Base-by-base conservation (phyloP, 2,888 invertebrate genomes). In the Onthophagus sagittarius region DNA sequence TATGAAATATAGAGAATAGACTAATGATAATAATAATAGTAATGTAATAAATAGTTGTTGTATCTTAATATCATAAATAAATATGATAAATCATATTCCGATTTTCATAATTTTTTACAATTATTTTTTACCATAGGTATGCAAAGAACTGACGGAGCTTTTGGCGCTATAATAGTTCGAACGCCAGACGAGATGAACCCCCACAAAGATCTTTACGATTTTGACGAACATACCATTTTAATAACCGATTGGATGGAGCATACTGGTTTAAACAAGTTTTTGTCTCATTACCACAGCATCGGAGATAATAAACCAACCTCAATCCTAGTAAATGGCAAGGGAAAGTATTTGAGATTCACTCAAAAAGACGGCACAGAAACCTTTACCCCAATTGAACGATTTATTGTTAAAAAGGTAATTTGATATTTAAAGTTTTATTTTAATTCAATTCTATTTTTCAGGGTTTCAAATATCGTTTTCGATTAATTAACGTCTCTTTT, bases 91-190 rank as follows among this genome's bases (percentile, higher is more conserved):
- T 23, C 23, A 23, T 23, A 23, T 23, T 23, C 23, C 23, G 23
- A 23, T 23, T 23, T 23, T 23, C 23, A 23, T 23, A 2, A 23
- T 23, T 23, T 23, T 23, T 3, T 3, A 23, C 23, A 23, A 2
- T 23, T 23, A 23, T 23, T 23, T 23, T 1, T 23, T 23, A 23
- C 23, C 23, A 15, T 87, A 80, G 95, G 95, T 1, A 92, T 95
- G 88, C 96, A 96, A 86, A 86, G 96, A 13, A 94, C 93, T 1
- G 96, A 96, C 80, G 96, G 96, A 0, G 90, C 92, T 0, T 94
- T 92, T 72, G 96, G 96, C 0, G 87, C 94, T 0, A 86, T 96
- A 70, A 90, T 96, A 71, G 90, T 96, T 14, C 89, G 93, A 9
- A 88, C 89, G 33, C 91, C 94, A 0, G 88, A 88, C 75, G 86